Evolutionary conservation across 2,888 invertebrate species (phyloP).

Genomic region (Acleris laterana): DNA sequence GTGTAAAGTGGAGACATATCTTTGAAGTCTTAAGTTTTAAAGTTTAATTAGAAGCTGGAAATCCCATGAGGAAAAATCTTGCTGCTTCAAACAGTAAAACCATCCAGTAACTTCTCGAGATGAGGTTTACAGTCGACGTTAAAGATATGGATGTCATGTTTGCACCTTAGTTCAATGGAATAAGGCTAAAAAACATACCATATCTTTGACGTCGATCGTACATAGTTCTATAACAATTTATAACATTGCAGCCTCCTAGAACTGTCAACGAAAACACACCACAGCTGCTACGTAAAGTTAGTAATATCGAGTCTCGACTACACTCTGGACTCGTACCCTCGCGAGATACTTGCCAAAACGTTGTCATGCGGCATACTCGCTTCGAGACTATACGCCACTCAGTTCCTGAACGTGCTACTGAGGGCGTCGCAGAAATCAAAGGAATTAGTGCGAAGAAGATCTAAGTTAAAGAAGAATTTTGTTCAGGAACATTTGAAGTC

Average conservation of each 20-base stretch:
- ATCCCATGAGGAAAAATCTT: too few relatives aligned
- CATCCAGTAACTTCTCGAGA: too few relatives aligned
- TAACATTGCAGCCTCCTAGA: slow-evolving; percentile 87
- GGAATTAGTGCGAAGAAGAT: slow-evolving; percentile 72
- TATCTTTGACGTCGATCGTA: not conserved
- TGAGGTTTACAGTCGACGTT: too few relatives aligned
- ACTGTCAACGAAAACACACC: slow-evolving; percentile 91
- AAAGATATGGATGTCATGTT: too few relatives aligned
- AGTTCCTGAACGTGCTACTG: slow-evolving; percentile 94
- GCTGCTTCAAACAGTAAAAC: too few relatives aligned
- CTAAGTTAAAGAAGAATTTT: slow-evolving; percentile 69
- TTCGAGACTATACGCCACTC: slow-evolving; percentile 92
- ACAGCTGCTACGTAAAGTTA: slow-evolving; percentile 96
- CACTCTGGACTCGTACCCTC: slow-evolving; percentile 88
- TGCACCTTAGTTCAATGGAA: too few relatives aligned
- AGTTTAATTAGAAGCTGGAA: too few relatives aligned
- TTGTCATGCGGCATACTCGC: slow-evolving; percentile 84
- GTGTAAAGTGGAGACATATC: too few relatives aligned
- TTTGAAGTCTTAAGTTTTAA: too few relatives aligned
- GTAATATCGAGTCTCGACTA: slow-evolving; percentile 97
- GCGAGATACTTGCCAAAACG: slow-evolving; percentile 86
- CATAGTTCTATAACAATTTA: not conserved
- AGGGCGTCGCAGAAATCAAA: slow-evolving; percentile 86
- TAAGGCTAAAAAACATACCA: not conserved
- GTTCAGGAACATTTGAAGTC: slow-evolving; percentile 61